Evolutionary conservation across 2,888 invertebrate genomes (phyloP).

Genomic region (Acleris sparsana): DNA sequence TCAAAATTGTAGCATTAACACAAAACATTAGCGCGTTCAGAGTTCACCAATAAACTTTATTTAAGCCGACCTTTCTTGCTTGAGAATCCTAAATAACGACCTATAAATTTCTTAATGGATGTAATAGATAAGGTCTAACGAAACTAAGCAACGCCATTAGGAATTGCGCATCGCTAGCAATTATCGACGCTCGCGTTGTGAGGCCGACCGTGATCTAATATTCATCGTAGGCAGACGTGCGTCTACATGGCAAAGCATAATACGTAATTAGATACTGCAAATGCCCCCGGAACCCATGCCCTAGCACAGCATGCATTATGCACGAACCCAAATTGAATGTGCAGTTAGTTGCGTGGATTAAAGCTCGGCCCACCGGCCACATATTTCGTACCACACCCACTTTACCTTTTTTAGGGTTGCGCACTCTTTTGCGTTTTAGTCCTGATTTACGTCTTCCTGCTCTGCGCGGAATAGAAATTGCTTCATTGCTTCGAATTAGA

Average conservation of each 20-base stretch:
- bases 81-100: no score
- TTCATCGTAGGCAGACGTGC: slow-evolving; percentile 75
- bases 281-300: slow-evolving; percentile 39
- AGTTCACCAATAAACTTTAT: no score
- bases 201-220: slow-evolving; percentile 74
- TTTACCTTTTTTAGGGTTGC: slow-evolving; percentile 23
- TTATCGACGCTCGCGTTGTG: slow-evolving; percentile 60
- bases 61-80: no score
- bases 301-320: slow-evolving; percentile 42
- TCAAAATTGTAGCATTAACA: no score
- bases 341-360: slow-evolving; percentile 62
- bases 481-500: slow-evolving; percentile 30
- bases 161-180: slow-evolving; percentile 56
- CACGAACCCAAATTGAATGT: slow-evolving; percentile 44
- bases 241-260: slow-evolving; percentile 78
- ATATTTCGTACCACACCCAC: slow-evolving; percentile 21
- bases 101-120: neutral
- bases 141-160: slow-evolving; percentile 57
- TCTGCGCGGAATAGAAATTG: slow-evolving; percentile 33
- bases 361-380: slow-evolving; percentile 47
- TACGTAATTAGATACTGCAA: slow-evolving; percentile 78
- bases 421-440: slow-evolving; percentile 24
- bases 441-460: slow-evolving; percentile 29
- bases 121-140: slow-evolving; percentile 33
- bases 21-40: no score